Conservation (phyloP, 2,113 vertebrate genomes). For the Solenodon paradoxus region DNA sequence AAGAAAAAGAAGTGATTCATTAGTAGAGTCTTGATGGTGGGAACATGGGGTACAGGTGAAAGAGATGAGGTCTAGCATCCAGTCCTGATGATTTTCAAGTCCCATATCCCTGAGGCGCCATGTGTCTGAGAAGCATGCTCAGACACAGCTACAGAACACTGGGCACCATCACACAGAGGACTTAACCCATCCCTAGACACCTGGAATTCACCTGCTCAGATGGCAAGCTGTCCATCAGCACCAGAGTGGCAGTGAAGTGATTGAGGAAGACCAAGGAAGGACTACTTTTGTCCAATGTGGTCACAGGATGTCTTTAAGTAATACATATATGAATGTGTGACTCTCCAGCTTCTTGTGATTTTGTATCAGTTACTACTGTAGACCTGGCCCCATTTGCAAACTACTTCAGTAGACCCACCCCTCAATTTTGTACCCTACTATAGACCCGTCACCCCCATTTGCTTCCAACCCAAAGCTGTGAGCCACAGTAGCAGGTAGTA, state of each 20-base stretch:
- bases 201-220: not conserved
- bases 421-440: not conserved
- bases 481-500: not conserved
- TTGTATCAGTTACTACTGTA: not conserved
- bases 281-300: not conserved
- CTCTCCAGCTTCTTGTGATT: not conserved
- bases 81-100: not conserved
- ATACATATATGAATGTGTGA: not conserved
- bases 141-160: not conserved
- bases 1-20: not conserved
- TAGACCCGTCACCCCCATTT: too few relatives aligned
- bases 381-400: too few relatives aligned
- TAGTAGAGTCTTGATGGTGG: not conserved
- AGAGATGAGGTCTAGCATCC: not conserved
- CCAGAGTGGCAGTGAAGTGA: too few relatives aligned
- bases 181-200: not conserved
- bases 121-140: not conserved
- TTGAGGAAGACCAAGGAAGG: not conserved
- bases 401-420: too few relatives aligned
- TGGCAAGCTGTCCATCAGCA: not conserved
- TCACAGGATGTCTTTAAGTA: too few relatives aligned
- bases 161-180: not conserved
- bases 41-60: not conserved
- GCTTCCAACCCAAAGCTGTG: not conserved
- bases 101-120: fast-evolving